Conservation (phyloP, 2,888 invertebrate species). For the Tiliacea citrago region DNA sequence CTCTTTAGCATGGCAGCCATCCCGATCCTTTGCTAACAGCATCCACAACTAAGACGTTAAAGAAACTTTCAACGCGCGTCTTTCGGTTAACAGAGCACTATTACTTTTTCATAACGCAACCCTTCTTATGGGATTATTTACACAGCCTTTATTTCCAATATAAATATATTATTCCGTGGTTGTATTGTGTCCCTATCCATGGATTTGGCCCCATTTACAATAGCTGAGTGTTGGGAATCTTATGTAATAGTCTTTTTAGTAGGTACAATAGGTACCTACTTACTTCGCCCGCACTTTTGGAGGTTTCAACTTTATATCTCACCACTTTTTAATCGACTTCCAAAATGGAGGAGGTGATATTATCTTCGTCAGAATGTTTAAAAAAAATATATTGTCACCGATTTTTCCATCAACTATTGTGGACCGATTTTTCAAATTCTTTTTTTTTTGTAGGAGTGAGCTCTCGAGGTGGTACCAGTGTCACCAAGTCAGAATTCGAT, state of each 20-base stretch:
- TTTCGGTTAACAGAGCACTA: slow-evolving; percentile 30
- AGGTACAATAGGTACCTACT: no score
- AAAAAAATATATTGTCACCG: no score
- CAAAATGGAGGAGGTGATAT: no score
- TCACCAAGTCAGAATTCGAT: no score
- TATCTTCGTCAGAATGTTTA: no score
- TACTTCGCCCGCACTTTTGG: no score
- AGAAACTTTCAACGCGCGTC: slow-evolving; percentile 5
- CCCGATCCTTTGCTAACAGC: neutral
- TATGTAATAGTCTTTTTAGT: neutral
- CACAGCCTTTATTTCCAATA: slow-evolving; percentile 38
- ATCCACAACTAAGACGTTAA: neutral
- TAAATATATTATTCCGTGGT: slow-evolving; percentile 46
- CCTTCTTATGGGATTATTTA: slow-evolving; percentile 62
- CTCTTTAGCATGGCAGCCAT: neutral
- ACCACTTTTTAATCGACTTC: no score
- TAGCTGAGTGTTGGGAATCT: slow-evolving; percentile 42
- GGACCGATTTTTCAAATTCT: no score
- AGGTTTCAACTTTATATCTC: no score
- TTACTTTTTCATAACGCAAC: slow-evolving; percentile 41
- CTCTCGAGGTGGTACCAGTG: no score
- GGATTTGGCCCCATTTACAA: slow-evolving; percentile 37
- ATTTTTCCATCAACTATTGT: no score
- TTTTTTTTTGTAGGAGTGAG: no score
- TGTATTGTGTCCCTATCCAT: slow-evolving; percentile 38